phyloP scores from a whole-genome alignment of 2,888 invertebrate species.

The Dynastes maya region DNA sequence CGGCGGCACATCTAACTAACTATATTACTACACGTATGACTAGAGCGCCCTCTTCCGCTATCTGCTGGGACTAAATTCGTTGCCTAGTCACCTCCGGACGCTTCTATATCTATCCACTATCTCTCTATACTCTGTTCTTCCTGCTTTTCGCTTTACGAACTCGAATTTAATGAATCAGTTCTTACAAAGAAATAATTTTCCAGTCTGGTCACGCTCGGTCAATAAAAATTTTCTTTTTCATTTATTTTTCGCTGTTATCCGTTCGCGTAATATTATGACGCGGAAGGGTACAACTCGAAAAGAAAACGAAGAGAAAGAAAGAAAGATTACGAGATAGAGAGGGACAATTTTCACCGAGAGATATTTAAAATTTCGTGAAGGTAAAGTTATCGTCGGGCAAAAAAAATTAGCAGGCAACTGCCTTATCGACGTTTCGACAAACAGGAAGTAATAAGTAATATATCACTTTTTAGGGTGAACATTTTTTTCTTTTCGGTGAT shows the following conservation, averaged over 20 bases:
- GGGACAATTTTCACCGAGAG: background rate
- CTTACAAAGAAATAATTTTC: slow-evolving; percentile 41
- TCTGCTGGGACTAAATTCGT: background rate
- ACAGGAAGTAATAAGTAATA: slow-evolving; percentile 24
- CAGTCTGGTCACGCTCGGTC: slow-evolving; percentile 39
- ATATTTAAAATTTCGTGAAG: background rate
- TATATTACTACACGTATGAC: too few relatives aligned
- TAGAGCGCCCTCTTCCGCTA: background rate
- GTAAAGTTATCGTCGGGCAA: background rate
- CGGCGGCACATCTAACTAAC: background rate
- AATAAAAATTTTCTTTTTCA: slow-evolving; percentile 39
- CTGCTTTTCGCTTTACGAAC: background rate
- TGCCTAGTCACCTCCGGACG: too few relatives aligned
- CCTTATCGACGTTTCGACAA: background rate
- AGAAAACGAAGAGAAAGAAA: background rate
- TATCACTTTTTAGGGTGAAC: background rate
- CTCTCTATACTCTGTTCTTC: background rate
- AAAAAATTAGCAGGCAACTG: slow-evolving; percentile 6
- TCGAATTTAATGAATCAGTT: slow-evolving; percentile 40
- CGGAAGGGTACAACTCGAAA: background rate
- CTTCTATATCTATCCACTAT: background rate
- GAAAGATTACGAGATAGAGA: background rate
- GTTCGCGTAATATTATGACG: slow-evolving; percentile 16
- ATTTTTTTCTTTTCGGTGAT: background rate
- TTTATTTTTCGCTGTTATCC: slow-evolving; percentile 37